Evolutionary conservation across 1,140 invertebrate species (phyloP), one percentile per base, ranked within the genome.

Genomic region (Lordiphosa collinella): DNA sequence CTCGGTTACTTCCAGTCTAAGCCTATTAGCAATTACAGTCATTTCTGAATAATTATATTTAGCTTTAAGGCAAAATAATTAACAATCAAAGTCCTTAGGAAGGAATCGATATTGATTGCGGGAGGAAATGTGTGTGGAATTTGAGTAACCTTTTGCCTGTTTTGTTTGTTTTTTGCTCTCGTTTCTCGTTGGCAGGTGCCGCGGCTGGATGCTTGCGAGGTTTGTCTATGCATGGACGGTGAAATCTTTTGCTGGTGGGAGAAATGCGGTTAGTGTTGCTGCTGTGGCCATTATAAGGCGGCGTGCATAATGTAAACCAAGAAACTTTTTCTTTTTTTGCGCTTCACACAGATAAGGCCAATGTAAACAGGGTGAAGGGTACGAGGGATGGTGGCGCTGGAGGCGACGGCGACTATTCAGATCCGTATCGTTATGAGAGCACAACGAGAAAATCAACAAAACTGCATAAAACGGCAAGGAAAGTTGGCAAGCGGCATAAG

Each of bases 181-280:
- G 37, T 7, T 50, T 46, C 56, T 50, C 48, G 10, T 50, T 37
- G 89, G 22, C 89, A 91, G 91, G 91, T 91, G 50, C 90, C 91
- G 53, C 89, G 91, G 41, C 56, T 70, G 18, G 93, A 94, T 86
- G 90, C 90, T 13, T 93, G 92, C 84, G 93, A 93, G 66, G 92
- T 93, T 71, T 94, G 93, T 79, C 89, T 94, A 10, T 94, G 93
- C 75, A 90, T 94, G 52, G 93, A 93, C 57, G 93, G 93, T 7
- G 93, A 94, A 79, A 92, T 94, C 89, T 94, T 93, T 87, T 94
- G 93, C 86, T 94, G 93, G 92, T 94, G 93, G 93, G 92, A 93
- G 75, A 91, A 91, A 82, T 93, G 92, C 88, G 82, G 87, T 89
- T 86, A 85, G 87, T 85, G 62, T 53, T 50, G 51, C 16, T 44